Conservation (phyloP, 1,140 invertebrate species). For the Lepeophtheirus salmonis region DNA sequence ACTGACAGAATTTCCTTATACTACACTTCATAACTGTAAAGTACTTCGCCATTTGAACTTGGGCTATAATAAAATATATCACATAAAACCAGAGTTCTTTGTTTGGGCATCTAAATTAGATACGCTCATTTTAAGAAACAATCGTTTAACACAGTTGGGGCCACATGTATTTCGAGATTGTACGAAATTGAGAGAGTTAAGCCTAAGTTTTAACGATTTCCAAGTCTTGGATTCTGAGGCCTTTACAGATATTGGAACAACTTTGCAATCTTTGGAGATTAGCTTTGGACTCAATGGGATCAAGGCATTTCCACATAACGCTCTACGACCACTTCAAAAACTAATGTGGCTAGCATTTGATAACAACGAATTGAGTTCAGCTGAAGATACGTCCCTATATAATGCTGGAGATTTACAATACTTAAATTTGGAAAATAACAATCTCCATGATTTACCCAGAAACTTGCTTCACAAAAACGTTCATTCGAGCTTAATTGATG, state of each 20-base stretch:
- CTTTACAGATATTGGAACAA: slow-evolving; percentile 46
- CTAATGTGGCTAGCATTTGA: slow-evolving; percentile 67
- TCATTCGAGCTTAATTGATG: slow-evolving; percentile 51
- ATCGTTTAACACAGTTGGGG: slow-evolving; percentile 52
- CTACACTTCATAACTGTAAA: slow-evolving; percentile 43
- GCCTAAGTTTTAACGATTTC: slow-evolving; percentile 68
- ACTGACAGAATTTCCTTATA: slow-evolving; percentile 45
- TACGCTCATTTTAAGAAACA: slow-evolving; percentile 62
- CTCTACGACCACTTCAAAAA: slow-evolving; percentile 44
- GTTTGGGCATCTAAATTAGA: slow-evolving; percentile 60
- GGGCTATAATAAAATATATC: slow-evolving; percentile 61
- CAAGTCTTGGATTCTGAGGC: slow-evolving; percentile 51
- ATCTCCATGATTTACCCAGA: slow-evolving; percentile 21
- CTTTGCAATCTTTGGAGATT: slow-evolving; percentile 59
- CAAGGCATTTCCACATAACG: slow-evolving; percentile 50
- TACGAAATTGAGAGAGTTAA: slow-evolving; percentile 48
- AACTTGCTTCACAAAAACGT: slow-evolving; percentile 41
- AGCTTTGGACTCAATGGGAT: slow-evolving; percentile 55
- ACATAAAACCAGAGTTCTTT: slow-evolving; percentile 49
- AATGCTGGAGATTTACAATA: slow-evolving; percentile 44
- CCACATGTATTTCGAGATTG: slow-evolving; percentile 47
- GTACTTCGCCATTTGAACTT: slow-evolving; percentile 59
- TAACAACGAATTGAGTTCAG: slow-evolving; percentile 45
- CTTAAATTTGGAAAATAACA: slow-evolving; percentile 67
- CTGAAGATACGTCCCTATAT: slow-evolving; percentile 22